Conservation (phyloP, 2,797 vertebrate species). For the Eulemur coronatus region DNA sequence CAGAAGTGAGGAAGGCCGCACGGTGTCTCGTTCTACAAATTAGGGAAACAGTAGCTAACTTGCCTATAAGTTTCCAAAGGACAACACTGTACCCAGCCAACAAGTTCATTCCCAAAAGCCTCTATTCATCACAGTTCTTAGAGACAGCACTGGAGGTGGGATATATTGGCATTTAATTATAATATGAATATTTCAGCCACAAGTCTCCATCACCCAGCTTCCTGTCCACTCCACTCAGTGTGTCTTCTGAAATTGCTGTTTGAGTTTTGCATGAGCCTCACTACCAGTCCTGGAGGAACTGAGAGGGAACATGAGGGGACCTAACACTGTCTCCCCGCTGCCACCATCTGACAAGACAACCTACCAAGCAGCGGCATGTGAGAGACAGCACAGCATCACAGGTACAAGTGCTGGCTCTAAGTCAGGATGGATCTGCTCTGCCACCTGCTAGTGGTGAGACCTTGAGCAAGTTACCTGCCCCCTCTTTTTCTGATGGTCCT, state of each 20-base stretch:
- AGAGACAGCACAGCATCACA: not conserved
- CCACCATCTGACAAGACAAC: not conserved
- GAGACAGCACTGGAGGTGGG: not conserved
- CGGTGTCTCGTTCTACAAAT: not conserved
- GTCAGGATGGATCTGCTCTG: not conserved
- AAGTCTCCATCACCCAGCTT: not conserved
- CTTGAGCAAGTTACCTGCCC: not conserved
- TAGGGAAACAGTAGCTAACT: not conserved
- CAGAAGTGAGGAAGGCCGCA: not conserved
- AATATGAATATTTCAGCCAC: slow-evolving; percentile 19
- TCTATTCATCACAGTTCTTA: not conserved
- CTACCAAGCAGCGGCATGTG: not conserved
- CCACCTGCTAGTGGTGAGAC: not conserved
- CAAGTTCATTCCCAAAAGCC: slow-evolving; percentile 22
- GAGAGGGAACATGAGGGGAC: not conserved
- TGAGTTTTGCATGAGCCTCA: not conserved
- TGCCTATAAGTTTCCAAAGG: not conserved
- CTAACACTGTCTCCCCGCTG: not conserved
- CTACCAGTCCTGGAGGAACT: not conserved
- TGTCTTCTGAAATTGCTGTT: not conserved
- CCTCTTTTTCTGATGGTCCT: not conserved
- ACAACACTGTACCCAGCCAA: not conserved
- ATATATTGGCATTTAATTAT: slow-evolving; percentile 43
- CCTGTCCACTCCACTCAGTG: not conserved
- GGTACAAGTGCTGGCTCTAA: not conserved